Base-by-base conservation (phyloP, 2,888 invertebrate genomes). In the Dasypolia templi region DNA sequence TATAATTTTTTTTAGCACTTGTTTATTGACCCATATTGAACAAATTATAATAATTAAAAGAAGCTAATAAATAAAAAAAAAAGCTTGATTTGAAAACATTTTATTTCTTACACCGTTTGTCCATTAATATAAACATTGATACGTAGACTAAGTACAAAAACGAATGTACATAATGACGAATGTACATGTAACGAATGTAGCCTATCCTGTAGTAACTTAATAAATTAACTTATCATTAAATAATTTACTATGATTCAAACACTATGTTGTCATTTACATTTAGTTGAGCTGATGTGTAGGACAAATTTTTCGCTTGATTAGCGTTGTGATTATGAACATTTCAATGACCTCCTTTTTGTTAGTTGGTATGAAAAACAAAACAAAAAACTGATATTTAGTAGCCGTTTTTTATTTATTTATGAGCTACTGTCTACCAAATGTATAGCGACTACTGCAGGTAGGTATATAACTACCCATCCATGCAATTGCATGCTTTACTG, bases 41-140 rank as follows among this genome's bases (percentile, higher is more conserved):
- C n/a, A n/a, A n/a, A n/a, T n/a, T n/a, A n/a, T n/a, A n/a, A n/a
- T n/a, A n/a, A n/a, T n/a, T n/a, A n/a, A n/a, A n/a, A n/a, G n/a
- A n/a, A n/a, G n/a, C n/a, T 39, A 39, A 6, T 32, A 68, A 75
- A 69, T 61, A 12, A 75, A 59, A 55, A 61, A 55, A 32, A 0
- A 26, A 12, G 17, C 0, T 39, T 53, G 12, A 63, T 75, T 75
- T 63, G 2, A 46, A 78, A 83, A 64, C 26, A 49, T 74, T 64
- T 72, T 70, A 81, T 72, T 84, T 46, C 69, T 71, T 73, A 74
- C 69, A 77, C 84, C 81, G 17, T 74, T 64, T 66, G 35, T 70
- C 49, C 55, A 56, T 68, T 26, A 61, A 46, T n/a, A 49, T 64
- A 64, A 61, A 72, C 26, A 75, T 51, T 62, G 53, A 14, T 58